Conservation (phyloP, 2,797 vertebrate species). For the Vultur gryphus region DNA sequence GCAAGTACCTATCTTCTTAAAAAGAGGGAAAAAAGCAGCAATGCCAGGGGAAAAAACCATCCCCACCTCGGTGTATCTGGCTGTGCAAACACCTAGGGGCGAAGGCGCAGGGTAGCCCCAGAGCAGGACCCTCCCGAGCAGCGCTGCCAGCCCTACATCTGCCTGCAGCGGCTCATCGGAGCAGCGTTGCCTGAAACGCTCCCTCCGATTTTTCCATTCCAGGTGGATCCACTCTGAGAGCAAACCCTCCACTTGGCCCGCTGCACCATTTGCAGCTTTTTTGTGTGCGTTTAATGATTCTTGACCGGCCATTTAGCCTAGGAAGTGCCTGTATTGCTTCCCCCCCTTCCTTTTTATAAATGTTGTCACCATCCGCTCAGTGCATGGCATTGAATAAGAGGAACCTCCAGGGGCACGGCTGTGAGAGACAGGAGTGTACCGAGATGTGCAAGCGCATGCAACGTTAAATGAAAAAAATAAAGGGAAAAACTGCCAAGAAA, state of each 20-base stretch:
- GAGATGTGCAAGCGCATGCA: background rate
- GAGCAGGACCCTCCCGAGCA: background rate
- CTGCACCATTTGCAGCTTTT: background rate
- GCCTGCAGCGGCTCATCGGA: background rate
- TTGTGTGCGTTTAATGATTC: constrained; percentile 17
- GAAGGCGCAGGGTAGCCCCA: background rate
- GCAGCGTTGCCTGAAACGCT: background rate
- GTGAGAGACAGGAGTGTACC: background rate
- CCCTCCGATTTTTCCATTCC: background rate
- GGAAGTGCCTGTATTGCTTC: constrained; percentile 32
- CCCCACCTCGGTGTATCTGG: background rate
- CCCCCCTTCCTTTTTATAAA: background rate
- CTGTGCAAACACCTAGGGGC: background rate
- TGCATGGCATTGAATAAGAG: background rate
- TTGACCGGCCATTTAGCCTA: constrained; percentile 8
- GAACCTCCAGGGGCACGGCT: constrained; percentile 47
- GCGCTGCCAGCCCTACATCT: background rate
- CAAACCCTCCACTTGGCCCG: constrained; percentile 22
- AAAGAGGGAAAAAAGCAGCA: background rate
- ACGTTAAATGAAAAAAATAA: background rate
- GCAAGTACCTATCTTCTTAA: background rate
- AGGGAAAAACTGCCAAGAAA: constrained; percentile 51
- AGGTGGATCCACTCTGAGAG: constrained; percentile 32
- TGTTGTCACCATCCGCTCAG: background rate
- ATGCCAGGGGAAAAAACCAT: background rate